Evolutionary conservation across 2,888 invertebrate species (phyloP), one percentile per base, ranked within the genome.

Genomic region (Osmoderma eremita): DNA sequence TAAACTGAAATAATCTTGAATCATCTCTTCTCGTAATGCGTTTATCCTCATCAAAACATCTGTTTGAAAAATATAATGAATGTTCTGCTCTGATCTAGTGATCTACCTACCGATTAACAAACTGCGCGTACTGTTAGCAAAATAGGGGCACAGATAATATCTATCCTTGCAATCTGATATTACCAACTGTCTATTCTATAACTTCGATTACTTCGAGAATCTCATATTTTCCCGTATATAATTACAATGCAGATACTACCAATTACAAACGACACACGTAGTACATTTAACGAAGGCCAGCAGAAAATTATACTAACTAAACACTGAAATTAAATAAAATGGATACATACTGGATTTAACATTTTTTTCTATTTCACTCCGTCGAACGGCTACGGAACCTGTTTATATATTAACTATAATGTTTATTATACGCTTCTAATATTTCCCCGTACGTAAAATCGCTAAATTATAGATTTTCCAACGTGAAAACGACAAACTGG

Each of bases 371-470:
- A 4, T 5, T 30, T 20, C 38, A 53, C 17, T 38, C 36, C 17
- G 18, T 53, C 38, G 10, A 53, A 6, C 30, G 30, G 38, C 38
- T 1, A 53, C n/a, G n/a, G n/a, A 38, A 53, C 53, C 53, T 38
- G 53, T 53, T 30, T 53, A 53, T 53, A n/a, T n/a, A n/a, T n/a
- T n/a, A n/a, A n/a, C n/a, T 53, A 17, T 24, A 18, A 24, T 12
- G 38, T 38, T 53, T 53, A 53, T 53, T 22, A 20, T 20, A 49
- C 49, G 49, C 49, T 18, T 53, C 1, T 36, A 38, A 36, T 53
- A 38, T 53, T 53, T 36, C 30, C 36, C 36, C 17, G 53, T 36
- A 53, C 6, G 38, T 53, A 53, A 53, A 53, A 53, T 38, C 13
- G 18, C 17, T 53, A 13, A 53, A 17, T 38, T 53, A 53, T 36